Evolutionary conservation across 1,140 invertebrate species (phyloP), one percentile per base, ranked within the genome.

Genomic region (Dufourea novaeangliae): DNA sequence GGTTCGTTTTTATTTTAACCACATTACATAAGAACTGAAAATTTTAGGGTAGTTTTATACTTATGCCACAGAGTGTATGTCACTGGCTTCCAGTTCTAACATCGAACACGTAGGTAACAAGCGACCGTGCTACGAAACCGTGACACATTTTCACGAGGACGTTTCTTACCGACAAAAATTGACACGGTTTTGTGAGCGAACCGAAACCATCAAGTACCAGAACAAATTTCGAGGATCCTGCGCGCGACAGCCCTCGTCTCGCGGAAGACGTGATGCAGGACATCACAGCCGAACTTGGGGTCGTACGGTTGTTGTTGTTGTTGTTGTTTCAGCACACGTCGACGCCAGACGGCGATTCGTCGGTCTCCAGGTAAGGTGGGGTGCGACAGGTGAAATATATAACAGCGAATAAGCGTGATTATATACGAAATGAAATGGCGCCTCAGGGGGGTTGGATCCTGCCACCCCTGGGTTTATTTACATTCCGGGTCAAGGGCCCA

Each of bases 401-500:
- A 76, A 59, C 22, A 32, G 70, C 20, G 52, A 82, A 83, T 50
- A 69, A 50, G 56, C 64, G 54, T 68, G 54, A 83, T 82, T 83
- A 77, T 70, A 66, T 78, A n/a, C 11, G 20, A 67, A 68, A 78
- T 78, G 68, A 61, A 82, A 83, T 66, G 62, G 63, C 69, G 22
- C 25, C 54, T 61, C 12, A n/a, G n/a, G 11, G 25, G 17, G 46
- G 46, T 7, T n/a, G 44, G 17, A 41, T 61, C 34, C 32, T 20
- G 54, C 34, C 37, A 22, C 17, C 8, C 52, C 20, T n/a, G 37
- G 46, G 80, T 70, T 83, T 77, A 78, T 82, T 83, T 77, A 79
- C 82, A 79, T 83, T 74, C 61, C 59, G 76, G 69, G 64, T 79
- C 74, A 82, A 81, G 68, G 61, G 80, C 70, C 72, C 54, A 79